A percentile compares a stretch with the other conserved stretches of the same genome.
These are phyloP conservation scores for Leptinotarsa peninsularis DNA, from an alignment of 2,888 invertebrate species.

Conservation along the genomic window DNA sequence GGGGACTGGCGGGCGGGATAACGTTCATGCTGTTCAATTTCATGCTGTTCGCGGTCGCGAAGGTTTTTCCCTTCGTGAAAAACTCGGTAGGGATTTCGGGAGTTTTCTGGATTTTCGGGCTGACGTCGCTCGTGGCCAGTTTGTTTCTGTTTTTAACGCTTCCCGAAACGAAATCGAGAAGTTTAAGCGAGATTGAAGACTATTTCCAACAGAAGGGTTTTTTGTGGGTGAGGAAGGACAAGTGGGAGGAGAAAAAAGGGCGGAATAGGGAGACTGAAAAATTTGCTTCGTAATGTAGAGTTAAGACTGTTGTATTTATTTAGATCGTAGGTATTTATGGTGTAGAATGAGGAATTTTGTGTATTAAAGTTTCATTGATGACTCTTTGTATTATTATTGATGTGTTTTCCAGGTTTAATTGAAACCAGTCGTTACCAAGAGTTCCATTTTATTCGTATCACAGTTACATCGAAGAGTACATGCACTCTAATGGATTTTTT, in stretches of 20 bases:
- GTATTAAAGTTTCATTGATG: neutral
- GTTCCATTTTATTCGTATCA: no score
- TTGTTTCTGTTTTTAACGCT: conserved; percentile 76
- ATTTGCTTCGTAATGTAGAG: conserved; percentile 19
- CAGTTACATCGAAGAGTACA: no score
- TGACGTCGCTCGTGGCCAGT: conserved; percentile 73
- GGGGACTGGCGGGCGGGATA: conserved; percentile 80
- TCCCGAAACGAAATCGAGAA: conserved; percentile 81
- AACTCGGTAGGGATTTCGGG: conserved; percentile 73
- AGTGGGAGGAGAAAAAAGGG: conserved; percentile 14
- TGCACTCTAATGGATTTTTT: no score
- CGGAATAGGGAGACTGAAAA: conserved; percentile 25
- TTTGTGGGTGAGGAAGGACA: conserved; percentile 67
- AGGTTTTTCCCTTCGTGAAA: conserved; percentile 76
- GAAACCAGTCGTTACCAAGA: no score
- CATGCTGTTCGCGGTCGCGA: conserved; percentile 76
- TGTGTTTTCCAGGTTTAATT: no score
- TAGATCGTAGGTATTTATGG: conserved; percentile 27
- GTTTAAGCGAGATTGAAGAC: conserved; percentile 80
- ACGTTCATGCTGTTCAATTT: conserved; percentile 80
- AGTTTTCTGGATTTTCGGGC: conserved; percentile 78
- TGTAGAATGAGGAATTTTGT: conserved; percentile 1
- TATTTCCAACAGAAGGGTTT: conserved; percentile 78
- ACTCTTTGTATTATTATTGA: neutral
- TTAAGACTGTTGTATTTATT: conserved; percentile 28